Base-by-base conservation (phyloP, 1,140 invertebrate genomes). In the Arion vulgaris region DNA sequence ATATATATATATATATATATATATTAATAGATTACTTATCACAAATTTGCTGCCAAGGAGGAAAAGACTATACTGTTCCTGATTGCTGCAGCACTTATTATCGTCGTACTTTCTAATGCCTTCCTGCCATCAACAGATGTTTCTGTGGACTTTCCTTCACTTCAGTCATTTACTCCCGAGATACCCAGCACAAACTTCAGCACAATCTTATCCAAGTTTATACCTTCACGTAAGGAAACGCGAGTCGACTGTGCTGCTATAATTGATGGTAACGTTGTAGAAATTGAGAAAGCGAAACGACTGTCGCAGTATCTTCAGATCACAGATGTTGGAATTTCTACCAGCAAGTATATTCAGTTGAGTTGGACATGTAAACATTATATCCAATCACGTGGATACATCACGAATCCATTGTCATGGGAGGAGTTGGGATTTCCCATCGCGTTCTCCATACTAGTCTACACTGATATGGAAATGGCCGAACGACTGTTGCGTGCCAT, bases 361-460 rank as follows among this genome's bases (percentile, higher is more conserved):
- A 26, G 36, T 38, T 26, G 1, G 36, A 76, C 53, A 28, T 76
- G 74, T 49, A 76, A 11, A 9, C 32, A 32, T 11, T 76, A 53
- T n/a, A 5, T 32, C 2, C 28, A 51, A 1, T 26, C 28, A 32
- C 45, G 74, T 5, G 76, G 76, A 9, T 84, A 80, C 73, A 71
- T 84, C n/a, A 84, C 57, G 19, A 76, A 39, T 57, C 72, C 71
- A 39, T 53, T 84, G 57, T 75, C 83, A 0, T 45, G 45, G 19
- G 78, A 68, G 36, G 89, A 90, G 32, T 71, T 84, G 32, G 51
- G 85, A 49, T 90, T 89, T 49, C 87, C 88, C 9, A 85, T 91
- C 15, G 90, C 91, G 0, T 92, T 85, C 79, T 88, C 87, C 77
- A 85, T 92, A 28, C 36, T 91, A 0, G 84, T 90, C 0, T 89